Base-by-base conservation (phyloP, 2,113 vertebrate species). In the Strix uralensis region DNA sequence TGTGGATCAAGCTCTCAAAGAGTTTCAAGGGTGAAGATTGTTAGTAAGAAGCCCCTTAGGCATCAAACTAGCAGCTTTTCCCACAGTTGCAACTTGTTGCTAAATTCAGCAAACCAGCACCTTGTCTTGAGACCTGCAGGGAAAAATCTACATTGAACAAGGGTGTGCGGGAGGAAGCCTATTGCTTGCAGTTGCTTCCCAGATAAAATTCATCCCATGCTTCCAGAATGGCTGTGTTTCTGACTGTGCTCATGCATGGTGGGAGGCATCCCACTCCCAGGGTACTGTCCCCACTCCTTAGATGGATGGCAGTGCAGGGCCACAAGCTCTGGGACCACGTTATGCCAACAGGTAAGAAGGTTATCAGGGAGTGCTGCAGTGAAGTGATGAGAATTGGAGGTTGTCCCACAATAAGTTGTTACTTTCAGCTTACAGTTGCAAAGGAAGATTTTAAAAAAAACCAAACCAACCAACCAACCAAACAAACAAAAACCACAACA, bases 261-360 rank as follows among this genome's bases (percentile, higher is more conserved):
- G 54, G 20, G 23, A 27, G 32, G 23, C 0, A 0, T 62, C 30
- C 27, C 1, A 0, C 7, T 26, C 23, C 4, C 0, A 0, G 23
- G 36, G 27, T 69, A 34, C 19, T 42, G 69, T 73, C 59, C n/a
- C 16, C 1, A 0, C 30, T 47, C 13, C 38, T 65, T 4, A 3
- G 9, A 19, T 17, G 19, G 34, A 19, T 17, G 19, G 34, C 38
- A 29, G 52, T 3, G n/a, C 25, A 62, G 61, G 36, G 42, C 23
- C 5, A 2, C 1, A 2, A 63, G 10, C 36, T 40, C 58, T 46
- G 54, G 5, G 29, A 29, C 47, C 9, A 2, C 3, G 0, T 30
- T 52, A 57, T 36, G 27, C 6, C 49, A 26, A 2, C 4, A 1
- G 7, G 10, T 42, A 73, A 21, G n/a, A 18, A 61, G 36, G 21